These are phyloP conservation scores for Drosophila novamexicana DNA, from an alignment of 1,140 invertebrate genomes.

Conservation along the genomic window DNA sequence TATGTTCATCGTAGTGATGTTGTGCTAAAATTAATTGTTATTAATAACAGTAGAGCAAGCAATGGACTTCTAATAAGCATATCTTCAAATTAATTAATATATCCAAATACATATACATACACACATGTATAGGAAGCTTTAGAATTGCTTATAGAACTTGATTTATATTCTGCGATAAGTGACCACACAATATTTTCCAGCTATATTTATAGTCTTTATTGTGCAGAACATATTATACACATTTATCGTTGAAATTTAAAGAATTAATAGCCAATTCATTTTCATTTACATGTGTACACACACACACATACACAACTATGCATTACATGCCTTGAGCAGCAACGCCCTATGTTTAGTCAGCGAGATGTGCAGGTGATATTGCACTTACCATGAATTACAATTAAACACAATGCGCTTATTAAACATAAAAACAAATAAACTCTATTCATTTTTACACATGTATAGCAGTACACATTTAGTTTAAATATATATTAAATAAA, in stretches of 20 bases:
- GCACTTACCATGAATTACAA: conserved; percentile 50
- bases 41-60: neutral
- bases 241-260: neutral
- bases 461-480: conserved; percentile 29
- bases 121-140: neutral
- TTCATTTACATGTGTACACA: conserved; percentile 1
- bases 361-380: neutral
- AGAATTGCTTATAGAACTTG: neutral
- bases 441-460: conserved; percentile 46
- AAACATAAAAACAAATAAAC: conserved; percentile 39
- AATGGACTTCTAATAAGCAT: neutral
- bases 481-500: conserved; percentile 20
- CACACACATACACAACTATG: conserved; percentile 15
- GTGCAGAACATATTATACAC: neutral
- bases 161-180: neutral
- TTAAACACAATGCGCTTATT: conserved; percentile 44
- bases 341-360: conserved; percentile 63
- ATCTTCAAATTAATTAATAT: neutral
- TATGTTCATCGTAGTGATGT: conserved; percentile 75
- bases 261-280: neutral
- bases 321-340: conserved; percentile 19
- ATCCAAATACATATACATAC: neutral
- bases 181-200: neutral
- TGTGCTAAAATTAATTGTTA: conserved; percentile 50
- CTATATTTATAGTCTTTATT: neutral